Evolutionary conservation across 1,140 invertebrate genomes (phyloP), one percentile per base, ranked within the genome.

Genomic region (Eciton burchellii): DNA sequence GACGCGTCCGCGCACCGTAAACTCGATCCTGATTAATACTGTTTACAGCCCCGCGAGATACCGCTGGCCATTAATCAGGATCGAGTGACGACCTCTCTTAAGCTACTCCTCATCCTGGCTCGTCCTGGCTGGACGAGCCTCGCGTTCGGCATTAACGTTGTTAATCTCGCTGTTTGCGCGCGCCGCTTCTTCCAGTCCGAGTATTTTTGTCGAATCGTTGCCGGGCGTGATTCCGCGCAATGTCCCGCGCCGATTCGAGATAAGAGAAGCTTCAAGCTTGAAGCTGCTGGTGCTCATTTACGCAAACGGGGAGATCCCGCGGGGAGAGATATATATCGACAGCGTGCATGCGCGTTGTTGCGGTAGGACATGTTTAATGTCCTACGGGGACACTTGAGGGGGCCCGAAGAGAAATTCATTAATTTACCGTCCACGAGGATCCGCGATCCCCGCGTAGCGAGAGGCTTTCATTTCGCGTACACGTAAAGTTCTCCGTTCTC

Each of bases 1-100:
- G 85, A 81, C 82, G 83, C 81, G 82, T 76, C 62, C 82, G 74
- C 56, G 84, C 86, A 70, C 79, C 76, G 83, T 83, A 89, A 90
- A 91, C 85, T 90, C 87, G 85, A 89, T 89, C 88, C 89, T 91
- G 90, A 91, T 91, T 89, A 90, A 91, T 91, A 90, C 89, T 91
- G 89, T 90, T 90, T 91, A 91, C 87, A 90, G 84, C 81, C 70
- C 52, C 63, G 87, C 82, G 72, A 81, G 88, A 87, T 85, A 81
- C 81, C 76, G 47, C 72, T 72, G 16, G 84, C 85, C 88, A 91
- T 91, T 91, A 90, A 91, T 91, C 90, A 91, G 90, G 90, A 91
- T 91, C 88, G 87, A 89, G 82, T 88, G 88, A 85, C 87, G 88
- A 87, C 79, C 87, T 85, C 63, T 87, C 73, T 81, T 56, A 29